Evolutionary conservation across 2,113 vertebrate genomes (phyloP).

Genomic region (Sinocyclocheilus grahami): DNA sequence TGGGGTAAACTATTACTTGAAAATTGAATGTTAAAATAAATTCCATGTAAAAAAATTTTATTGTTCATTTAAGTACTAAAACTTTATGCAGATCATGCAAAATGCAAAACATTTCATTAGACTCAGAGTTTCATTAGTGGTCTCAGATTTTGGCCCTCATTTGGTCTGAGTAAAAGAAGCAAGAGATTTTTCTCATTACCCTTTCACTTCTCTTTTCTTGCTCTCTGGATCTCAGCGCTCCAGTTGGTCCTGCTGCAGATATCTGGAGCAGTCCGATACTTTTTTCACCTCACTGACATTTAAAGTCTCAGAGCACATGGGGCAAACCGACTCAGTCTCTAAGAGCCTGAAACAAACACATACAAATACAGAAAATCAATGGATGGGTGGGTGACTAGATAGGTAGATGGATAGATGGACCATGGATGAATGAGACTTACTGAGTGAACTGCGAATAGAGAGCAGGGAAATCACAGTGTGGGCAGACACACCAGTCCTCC

Average conservation of each 20-base stretch:
- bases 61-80: no score
- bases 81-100: no score
- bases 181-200: background rate
- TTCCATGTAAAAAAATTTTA: no score
- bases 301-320: constrained; percentile 91
- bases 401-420: background rate
- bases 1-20: no score
- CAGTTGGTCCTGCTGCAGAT: constrained; percentile 77
- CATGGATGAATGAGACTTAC: constrained; percentile 77
- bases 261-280: constrained; percentile 78
- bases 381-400: background rate
- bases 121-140: no score
- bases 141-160: no score
- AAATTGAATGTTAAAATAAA: no score
- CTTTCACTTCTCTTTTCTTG: background rate
- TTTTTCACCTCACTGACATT: constrained; percentile 77
- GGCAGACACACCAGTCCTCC: constrained; percentile 92
- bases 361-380: constrained; percentile 24
- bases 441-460: constrained; percentile 85
- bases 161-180: no score
- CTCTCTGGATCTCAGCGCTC: constrained; percentile 65
- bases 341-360: constrained; percentile 76
- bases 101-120: no score
- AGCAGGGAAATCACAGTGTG: constrained; percentile 90
- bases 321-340: constrained; percentile 84